phyloP scores from a whole-genome alignment of 2,113 vertebrate species.

The Labeo rohita region DNA sequence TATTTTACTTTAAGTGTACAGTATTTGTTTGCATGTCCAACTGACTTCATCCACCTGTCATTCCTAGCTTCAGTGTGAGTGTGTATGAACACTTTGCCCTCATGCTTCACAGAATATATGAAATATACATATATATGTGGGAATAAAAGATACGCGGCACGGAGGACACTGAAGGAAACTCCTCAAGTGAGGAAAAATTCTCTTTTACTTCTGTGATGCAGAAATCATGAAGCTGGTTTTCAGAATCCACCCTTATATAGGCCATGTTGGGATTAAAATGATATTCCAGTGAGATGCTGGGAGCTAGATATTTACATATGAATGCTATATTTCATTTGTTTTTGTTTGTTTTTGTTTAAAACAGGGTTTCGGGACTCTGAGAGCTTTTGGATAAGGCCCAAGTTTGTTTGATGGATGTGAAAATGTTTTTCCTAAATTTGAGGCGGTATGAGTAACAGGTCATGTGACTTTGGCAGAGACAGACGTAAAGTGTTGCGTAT shows the following conservation, averaged over 20 bases:
- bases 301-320: not conserved
- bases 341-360: not conserved
- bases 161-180: not conserved
- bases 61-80: not conserved
- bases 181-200: not conserved
- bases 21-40: not conserved
- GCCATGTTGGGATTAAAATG: slow-evolving; percentile 15
- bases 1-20: not conserved
- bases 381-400: not conserved
- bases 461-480: not conserved
- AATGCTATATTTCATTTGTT: not conserved
- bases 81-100: not conserved
- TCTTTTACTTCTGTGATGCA: not conserved
- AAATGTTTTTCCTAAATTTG: not conserved
- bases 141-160: not conserved
- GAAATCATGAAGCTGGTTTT: not conserved
- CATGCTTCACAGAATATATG: not conserved
- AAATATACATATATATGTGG: not conserved
- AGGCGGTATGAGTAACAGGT: not conserved
- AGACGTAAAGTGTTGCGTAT: not conserved
- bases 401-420: not conserved
- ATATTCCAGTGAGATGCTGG: not conserved
- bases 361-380: not conserved
- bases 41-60: not conserved
- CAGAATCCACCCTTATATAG: not conserved